These are phyloP conservation scores for Xanthia togata DNA, from an alignment of 2,888 invertebrate genomes.

Conservation along the genomic window DNA sequence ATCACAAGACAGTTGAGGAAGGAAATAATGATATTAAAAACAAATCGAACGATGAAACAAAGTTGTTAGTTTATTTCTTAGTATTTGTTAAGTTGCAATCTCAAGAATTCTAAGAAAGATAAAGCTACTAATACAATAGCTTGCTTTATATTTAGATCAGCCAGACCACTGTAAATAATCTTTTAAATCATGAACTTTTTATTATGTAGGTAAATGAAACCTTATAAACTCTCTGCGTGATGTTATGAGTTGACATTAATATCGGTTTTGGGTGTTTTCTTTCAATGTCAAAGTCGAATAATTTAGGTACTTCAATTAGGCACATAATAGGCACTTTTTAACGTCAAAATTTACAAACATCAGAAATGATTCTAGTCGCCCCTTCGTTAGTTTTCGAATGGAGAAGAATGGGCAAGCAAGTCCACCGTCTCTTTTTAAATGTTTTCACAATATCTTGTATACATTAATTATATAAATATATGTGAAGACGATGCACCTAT, in stretches of 20 bases:
- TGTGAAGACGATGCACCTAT: no score
- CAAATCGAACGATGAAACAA: neutral
- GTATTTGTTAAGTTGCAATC: slow-evolving; percentile 28
- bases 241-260: slow-evolving; percentile 9
- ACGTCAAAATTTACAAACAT: no score
- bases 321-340: no score
- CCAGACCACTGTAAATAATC: neutral
- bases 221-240: neutral
- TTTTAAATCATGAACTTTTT: neutral
- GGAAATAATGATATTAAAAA: slow-evolving; percentile 27
- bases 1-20: slow-evolving; percentile 29
- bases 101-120: slow-evolving; percentile 49
- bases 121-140: slow-evolving; percentile 25
- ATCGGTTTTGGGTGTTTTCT: neutral
- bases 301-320: no score
- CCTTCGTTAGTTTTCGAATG: no score
- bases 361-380: no score
- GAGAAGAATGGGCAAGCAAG: no score
- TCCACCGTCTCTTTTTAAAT: no score
- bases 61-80: slow-evolving; percentile 20
- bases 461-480: no score
- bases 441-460: no score
- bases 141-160: slow-evolving; percentile 1
- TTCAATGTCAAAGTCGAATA: no score
- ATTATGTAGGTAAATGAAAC: neutral